Conservation (phyloP, 2,113 vertebrate genomes). For the Hypanus sabinus region DNA sequence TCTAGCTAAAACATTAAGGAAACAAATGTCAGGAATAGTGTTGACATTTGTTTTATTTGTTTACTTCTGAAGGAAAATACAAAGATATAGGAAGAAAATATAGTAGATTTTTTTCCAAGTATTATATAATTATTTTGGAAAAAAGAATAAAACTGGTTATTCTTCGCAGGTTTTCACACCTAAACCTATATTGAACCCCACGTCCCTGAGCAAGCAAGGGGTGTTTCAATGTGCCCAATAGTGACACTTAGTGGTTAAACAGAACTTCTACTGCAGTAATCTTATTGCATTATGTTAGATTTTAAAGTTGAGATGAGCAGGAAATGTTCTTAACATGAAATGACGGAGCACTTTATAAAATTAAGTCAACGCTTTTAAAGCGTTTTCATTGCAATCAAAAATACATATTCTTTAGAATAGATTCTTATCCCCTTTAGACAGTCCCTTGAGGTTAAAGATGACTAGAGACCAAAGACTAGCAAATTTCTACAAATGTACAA, state of each 20-base stretch:
- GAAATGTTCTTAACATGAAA: background rate
- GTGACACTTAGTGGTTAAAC: conserved; percentile 12
- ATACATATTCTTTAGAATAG: too few species aligned
- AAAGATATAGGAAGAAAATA: background rate
- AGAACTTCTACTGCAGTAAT: background rate
- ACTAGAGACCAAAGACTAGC: too few species aligned
- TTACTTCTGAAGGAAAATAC: background rate
- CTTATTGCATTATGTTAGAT: background rate
- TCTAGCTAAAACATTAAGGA: too few species aligned
- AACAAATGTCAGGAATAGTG: too few species aligned
- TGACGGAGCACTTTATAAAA: background rate
- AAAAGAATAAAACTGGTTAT: background rate
- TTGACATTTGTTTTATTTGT: background rate
- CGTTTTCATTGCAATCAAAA: background rate
- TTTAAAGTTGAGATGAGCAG: background rate
- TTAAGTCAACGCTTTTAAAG: background rate
- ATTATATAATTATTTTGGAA: background rate
- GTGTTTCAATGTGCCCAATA: background rate
- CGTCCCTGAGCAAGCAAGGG: background rate
- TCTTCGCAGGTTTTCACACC: background rate
- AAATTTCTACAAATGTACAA: too few species aligned
- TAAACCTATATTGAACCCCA: background rate
- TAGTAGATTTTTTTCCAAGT: background rate
- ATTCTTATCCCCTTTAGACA: too few species aligned
- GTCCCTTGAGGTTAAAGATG: too few species aligned